Evolutionary conservation across 1,140 invertebrate species (phyloP), one percentile per base, ranked within the genome.

Genomic region (Armadillidium nasatum): DNA sequence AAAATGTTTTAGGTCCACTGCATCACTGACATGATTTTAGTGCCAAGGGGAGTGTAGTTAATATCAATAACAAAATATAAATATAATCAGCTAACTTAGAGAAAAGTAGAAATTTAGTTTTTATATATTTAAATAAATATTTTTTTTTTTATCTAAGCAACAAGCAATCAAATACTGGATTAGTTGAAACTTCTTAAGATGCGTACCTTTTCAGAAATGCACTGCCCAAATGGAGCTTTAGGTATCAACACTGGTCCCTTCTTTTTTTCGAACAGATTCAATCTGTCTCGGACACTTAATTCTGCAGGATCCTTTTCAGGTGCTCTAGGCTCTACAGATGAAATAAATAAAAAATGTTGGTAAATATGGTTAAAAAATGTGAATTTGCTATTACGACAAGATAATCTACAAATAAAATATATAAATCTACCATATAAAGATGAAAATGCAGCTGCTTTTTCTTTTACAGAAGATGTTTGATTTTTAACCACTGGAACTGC

Each of bases 221-320:
- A 74, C 19, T 78, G 79, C 4, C 79, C 79, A 76, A 80, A 80
- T 10, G 79, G 79, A n/a, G 76, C 79, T 54, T 80, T 80, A n/a
- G 79, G 79, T 0, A 80, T 46, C 15, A 80, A 45, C 23, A 68
- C 79, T 68, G 50, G 71, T 72, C 75, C 77, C 22, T 78, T 75
- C 19, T 76, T 78, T 50, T 76, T 80, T 67, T 74, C 78, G 22
- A 80, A 80, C 7, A 80, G 43, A 43, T 77, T 75, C 7, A 74
- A 72, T 33, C 79, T 76, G 22, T 76, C 79, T 44, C 78, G 79
- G 10, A 80, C 74, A 44, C 71, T 78, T 75, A 78, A 73, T 45
- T 80, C 79, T 43, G 79, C 79, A n/a, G 79, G 79, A 66, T 80
- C 79, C 54, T 80, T 80, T 15, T 15, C 50, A 60, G 50, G 50